Evolutionary conservation across 2,888 invertebrate species (phyloP).

Genomic region (Coenonympha glycerion): DNA sequence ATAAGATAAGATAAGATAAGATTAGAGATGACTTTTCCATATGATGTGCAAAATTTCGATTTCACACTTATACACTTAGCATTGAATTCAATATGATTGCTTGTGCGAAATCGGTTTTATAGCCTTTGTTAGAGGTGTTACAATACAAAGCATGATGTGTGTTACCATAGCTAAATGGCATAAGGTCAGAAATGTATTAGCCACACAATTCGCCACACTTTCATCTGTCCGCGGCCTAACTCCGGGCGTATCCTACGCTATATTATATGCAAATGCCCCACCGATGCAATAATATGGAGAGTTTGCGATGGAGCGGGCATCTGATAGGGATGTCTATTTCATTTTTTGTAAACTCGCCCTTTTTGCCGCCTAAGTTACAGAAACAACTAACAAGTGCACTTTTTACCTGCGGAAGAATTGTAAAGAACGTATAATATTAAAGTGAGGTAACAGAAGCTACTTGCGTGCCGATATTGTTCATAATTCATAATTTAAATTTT

Average conservation of each 20-base stretch:
- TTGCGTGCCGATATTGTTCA: no score
- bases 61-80: neutral
- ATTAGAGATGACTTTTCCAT: no score
- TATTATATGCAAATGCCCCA: constrained; percentile 29
- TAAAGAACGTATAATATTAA: no score
- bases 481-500: no score
- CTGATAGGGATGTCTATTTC: constrained; percentile 5
- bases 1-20: no score
- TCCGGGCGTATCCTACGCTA: constrained; percentile 35
- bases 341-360: neutral
- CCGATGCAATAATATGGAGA: constrained; percentile 39
- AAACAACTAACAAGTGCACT: no score
- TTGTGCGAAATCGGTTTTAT: neutral
- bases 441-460: no score
- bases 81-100: neutral
- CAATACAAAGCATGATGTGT: no score
- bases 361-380: no score
- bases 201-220: constrained; percentile 14
- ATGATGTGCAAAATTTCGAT: no score
- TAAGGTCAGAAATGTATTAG: constrained; percentile 14
- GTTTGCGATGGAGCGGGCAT: constrained; percentile 27
- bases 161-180: constrained; percentile 6
- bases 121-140: neutral
- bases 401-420: no score
- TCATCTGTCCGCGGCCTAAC: constrained; percentile 11